Evolutionary conservation across 2,113 vertebrate species (phyloP), one percentile per base, ranked within the genome.

Genomic region (Odontophorus gujanensis): DNA sequence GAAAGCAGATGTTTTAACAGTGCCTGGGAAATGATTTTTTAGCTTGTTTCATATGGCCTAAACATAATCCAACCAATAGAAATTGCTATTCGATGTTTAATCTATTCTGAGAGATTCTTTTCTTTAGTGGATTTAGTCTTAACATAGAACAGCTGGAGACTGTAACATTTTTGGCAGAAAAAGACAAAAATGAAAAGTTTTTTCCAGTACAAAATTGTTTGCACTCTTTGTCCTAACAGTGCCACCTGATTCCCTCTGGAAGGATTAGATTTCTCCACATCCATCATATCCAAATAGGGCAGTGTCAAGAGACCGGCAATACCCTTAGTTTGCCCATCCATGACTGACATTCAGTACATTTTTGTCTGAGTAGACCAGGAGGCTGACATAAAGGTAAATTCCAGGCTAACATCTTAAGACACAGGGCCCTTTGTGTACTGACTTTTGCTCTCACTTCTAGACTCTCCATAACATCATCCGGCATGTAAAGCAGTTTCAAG

Each of bases 321-420:
- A 97, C 96, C 92, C 97, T 98, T 95, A 96, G 96, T 85, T 98
- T 98, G 98, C 96, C 98, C 98, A 97, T 98, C 98, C 98, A 97
- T 98, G 98, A 98, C 98, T 98, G 98, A 98, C 98, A 98, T 98
- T 98, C 97, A 98, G 98, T 97, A 96, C 97, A 98, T 98, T 98
- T 98, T 98, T 98, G 97, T 97, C 96, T 95, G 97, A 96, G 95
- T 86, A 96, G 96, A 95, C 95, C 93, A 97, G 90, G 93, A 96
- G 97, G 97, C 91, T 96, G 98, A 98, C 92, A 96, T 98, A 97
- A 98, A 99, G 98, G 98, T 99, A 98, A 98, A 98, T 99, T 98
- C 98, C 98, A 97, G 94, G 97, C 90, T 97, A 94, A 95, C 95
- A 92, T 92, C 97, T 98, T 97, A 97, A 98, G 98, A 99, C 98